These are phyloP conservation scores for Morelia viridis DNA, from an alignment of 2,797 vertebrate species.

Conservation along the genomic window DNA sequence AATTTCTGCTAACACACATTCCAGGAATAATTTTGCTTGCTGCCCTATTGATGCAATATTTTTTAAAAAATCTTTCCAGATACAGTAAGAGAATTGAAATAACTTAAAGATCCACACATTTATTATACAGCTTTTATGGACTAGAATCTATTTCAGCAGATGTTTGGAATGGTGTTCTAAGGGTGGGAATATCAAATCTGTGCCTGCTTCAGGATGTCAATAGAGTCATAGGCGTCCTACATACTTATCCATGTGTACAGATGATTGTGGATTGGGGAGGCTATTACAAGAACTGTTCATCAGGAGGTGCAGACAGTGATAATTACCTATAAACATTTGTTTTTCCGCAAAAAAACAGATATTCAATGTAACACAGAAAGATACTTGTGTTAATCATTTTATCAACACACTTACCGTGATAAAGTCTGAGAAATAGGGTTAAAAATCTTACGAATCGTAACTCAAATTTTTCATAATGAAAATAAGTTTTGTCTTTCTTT, in stretches of 20 bases:
- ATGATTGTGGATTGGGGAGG: not conserved
- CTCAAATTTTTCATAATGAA: not conserved
- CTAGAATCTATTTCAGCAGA: not conserved
- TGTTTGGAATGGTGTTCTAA: not conserved
- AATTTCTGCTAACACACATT: not conserved
- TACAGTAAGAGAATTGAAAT: not conserved
- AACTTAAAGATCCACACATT: not conserved
- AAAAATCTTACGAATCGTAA: not conserved
- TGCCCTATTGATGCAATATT: not conserved
- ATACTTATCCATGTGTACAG: not conserved
- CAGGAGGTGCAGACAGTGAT: not conserved
- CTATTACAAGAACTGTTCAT: not conserved
- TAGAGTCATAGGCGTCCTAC: not conserved
- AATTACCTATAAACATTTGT: not conserved
- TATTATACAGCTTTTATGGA: not conserved
- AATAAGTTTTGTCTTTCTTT: not conserved
- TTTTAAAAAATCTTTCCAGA: not conserved
- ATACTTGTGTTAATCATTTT: not conserved
- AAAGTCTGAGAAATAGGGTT: not conserved
- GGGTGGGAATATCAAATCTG: not conserved
- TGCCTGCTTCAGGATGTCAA: not conserved
- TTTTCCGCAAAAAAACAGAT: not conserved
- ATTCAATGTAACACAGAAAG: not conserved
- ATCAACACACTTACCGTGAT: not conserved
- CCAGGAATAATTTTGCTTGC: not conserved